Evolutionary conservation across 2,113 vertebrate species (phyloP).

Genomic region (Takifugu bimaculatus): DNA sequence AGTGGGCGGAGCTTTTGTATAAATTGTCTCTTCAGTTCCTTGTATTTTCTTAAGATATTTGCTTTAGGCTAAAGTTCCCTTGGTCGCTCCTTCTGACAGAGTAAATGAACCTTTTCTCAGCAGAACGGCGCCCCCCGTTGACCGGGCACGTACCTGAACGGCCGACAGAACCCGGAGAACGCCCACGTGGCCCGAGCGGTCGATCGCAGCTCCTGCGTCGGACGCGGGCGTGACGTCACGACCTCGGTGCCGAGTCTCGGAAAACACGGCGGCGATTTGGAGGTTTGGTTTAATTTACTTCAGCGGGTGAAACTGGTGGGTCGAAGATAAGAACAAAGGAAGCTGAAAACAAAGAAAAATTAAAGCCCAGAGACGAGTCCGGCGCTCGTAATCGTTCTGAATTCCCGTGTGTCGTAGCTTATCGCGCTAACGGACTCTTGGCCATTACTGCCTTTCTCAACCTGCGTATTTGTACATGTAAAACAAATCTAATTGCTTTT

Average conservation of each 20-base stretch:
- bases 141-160: too few relatives aligned
- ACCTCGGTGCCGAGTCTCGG: conserved; percentile 23
- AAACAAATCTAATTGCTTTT: conserved; percentile 6
- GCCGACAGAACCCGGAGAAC: too few relatives aligned
- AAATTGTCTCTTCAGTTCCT: too few relatives aligned
- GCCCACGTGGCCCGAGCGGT: too few relatives aligned
- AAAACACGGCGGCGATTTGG: not conserved
- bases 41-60: too few relatives aligned
- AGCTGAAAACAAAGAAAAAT: conserved; percentile 19
- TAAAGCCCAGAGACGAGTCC: too few relatives aligned
- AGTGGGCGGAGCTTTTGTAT: too few relatives aligned
- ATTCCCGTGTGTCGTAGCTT: conserved; percentile 21
- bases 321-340: conserved; percentile 30
- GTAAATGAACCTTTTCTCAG: not conserved
- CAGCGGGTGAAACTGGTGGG: conserved; percentile 43
- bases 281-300: conserved; percentile 37
- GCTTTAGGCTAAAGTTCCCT: too few relatives aligned
- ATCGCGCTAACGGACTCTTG: conserved; percentile 9
- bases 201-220: too few relatives aligned
- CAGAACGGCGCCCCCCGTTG: too few relatives aligned
- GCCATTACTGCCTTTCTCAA: conserved; percentile 11
- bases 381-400: conserved; percentile 16
- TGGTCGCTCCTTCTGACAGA: not conserved
- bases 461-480: not conserved
- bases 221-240: not conserved